Base-by-base conservation (phyloP, 2,797 vertebrate genomes). In the Melanitta fusca region DNA sequence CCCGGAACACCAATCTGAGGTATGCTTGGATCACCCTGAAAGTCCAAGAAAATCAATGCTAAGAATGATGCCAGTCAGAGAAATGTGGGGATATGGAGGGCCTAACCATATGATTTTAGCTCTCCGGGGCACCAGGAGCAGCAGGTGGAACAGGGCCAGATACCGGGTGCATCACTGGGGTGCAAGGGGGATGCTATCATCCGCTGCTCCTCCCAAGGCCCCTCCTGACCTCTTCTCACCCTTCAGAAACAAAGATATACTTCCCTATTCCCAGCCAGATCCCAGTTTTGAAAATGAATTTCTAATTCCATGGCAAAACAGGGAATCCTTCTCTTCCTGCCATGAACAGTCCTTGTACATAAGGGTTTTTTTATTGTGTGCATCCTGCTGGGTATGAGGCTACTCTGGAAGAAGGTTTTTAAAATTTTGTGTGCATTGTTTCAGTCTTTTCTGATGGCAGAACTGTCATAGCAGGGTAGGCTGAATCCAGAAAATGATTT, bases 301-400 rank as follows among this genome's bases (percentile, higher is more conserved):
- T 27, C 51, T 27, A 65, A 24, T 14, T 34, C 39, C 12, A 6
- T 0, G 4, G 65, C 24, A 81, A 62, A 69, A 13, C 3, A 1
- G 6, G 62, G 73, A 85, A 36, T 17, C 53, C 43, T 64, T 39
- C 13, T 0, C n/a, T 74, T 36, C 39, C 65, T 39, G 64, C 19
- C 10, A 1, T 0, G 0, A 39, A 15, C 38, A 19, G 36, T 34
- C 66, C 45, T 27, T 4, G 51, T 22, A 24, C 2, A 0, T 13
- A 0, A 0, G 4, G 22, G 8, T n/a, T 83, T 61, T 24, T 72
- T 21, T 6, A 12, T n/a, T 5, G 18, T 9, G 1, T 1, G 0
- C 54, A 27, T 1, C 70, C 60, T 21, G 3, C 34, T 3, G 57
- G 74, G 8, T 56, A 38, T 7, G 62, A 62, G 73, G 72, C 13